These are phyloP conservation scores for Phalanger gymnotis DNA, from an alignment of 2,797 vertebrate species.

Conservation along the genomic window DNA sequence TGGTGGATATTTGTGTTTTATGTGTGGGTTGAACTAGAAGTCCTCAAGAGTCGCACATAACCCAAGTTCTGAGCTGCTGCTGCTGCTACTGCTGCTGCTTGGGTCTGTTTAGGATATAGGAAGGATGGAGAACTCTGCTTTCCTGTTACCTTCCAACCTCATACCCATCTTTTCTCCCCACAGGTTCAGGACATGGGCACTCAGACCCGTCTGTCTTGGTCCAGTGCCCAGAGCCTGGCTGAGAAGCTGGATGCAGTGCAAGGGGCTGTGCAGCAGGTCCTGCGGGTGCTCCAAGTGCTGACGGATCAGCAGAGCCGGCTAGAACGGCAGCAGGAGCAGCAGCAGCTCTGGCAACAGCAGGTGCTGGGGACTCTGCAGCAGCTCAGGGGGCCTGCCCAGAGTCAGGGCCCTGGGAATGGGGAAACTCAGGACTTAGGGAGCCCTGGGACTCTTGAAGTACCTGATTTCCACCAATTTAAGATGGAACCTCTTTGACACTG, in stretches of 20 bases:
- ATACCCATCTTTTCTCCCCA: background rate
- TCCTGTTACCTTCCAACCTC: background rate
- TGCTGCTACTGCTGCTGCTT: background rate
- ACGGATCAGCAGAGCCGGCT: constrained; percentile 88
- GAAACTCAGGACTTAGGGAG: constrained; percentile 65
- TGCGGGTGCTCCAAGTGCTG: constrained; percentile 86
- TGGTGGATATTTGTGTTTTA: background rate
- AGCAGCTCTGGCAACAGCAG: constrained; percentile 91
- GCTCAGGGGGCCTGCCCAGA: constrained; percentile 83
- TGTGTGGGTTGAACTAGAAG: background rate
- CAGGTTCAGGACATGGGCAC: background rate
- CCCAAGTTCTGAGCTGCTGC: background rate
- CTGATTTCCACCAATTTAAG: constrained; percentile 89
- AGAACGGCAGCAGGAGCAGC: constrained; percentile 89
- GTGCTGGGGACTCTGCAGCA: constrained; percentile 89
- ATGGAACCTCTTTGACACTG: constrained; percentile 87
- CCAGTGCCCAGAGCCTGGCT: constrained; percentile 61
- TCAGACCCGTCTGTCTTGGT: constrained; percentile 10
- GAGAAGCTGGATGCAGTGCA: constrained; percentile 89
- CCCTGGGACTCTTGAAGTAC: constrained; percentile 76
- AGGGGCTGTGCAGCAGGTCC: constrained; percentile 87
- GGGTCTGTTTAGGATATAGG: background rate
- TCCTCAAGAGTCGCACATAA: background rate
- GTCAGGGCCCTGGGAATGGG: constrained; percentile 69
- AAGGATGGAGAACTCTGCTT: background rate